Evolutionary conservation across 1,140 invertebrate genomes (phyloP), one percentile per base, ranked within the genome.

Genomic region (Pachypeltis micranthus): DNA sequence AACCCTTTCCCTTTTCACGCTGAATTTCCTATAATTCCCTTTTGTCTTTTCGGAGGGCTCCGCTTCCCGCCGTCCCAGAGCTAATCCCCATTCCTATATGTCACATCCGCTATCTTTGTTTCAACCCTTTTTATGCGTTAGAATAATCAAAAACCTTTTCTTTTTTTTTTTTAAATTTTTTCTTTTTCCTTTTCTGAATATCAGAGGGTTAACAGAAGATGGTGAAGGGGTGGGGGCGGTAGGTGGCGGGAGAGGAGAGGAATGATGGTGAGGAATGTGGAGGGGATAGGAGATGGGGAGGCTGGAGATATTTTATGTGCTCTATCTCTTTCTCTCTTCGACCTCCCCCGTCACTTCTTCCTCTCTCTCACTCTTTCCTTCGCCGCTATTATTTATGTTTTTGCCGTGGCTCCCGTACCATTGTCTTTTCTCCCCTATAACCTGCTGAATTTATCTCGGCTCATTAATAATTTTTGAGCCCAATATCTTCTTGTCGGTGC

Each of bases 31-130:
- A 66, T 69, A 67, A 69, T 69, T 69, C 47, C 68, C 68, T 67
- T 69, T 69, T 69, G 68, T 69, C 63, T 69, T 66, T 65, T n/a
- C 26, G 39, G 34, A 21, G 23, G 47, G 47, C n/a, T n/a, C n/a
- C n/a, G n/a, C n/a, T n/a, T n/a, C 59, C 54, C 44, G 26, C 56
- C 60, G 28, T 61, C 58, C 57, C 61, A 27, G 34, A 31, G 62
- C 65, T 67, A 67, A 66, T 66, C 66, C 65, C 29, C 54, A 25
- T 47, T 56, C 64, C 28, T 65, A 64, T 69, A 69, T 65, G 66
- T 69, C 66, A 67, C 67, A 69, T 69, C 66, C 68, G 68, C 67
- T 69, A 69, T 69, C 68, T 69, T 69, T 69, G 68, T 69, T 67
- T 69, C 68, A 67, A 69, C 68, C 68, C 68, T 69, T 69, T 69